Conservation (phyloP, 2,113 vertebrate species). For the Mungos mungo region DNA sequence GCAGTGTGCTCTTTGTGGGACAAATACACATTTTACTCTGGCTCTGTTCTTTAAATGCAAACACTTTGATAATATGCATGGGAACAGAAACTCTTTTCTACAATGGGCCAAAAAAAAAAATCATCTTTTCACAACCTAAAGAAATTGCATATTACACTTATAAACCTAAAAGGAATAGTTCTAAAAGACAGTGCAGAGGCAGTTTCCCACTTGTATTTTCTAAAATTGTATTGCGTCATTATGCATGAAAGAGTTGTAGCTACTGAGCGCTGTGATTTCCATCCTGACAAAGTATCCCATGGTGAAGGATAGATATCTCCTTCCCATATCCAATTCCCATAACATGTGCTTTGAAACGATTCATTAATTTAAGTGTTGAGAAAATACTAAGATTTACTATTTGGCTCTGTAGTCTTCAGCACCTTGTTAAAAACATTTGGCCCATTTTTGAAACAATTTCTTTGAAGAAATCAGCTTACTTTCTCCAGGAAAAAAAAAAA, state of each 20-base stretch:
- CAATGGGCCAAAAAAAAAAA: slow-evolving; percentile 29
- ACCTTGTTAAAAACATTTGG: slow-evolving; percentile 60
- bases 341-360: slow-evolving; percentile 15
- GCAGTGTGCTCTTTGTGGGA: background rate
- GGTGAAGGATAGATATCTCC: slow-evolving; percentile 5
- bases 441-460: slow-evolving; percentile 54
- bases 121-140: slow-evolving; percentile 46
- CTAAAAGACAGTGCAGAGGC: background rate
- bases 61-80: background rate
- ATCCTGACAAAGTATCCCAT: background rate
- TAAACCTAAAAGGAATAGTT: background rate
- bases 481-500: slow-evolving; percentile 44
- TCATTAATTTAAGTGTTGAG: background rate
- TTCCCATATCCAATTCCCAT: background rate
- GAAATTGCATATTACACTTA: background rate
- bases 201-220: slow-evolving; percentile 38
- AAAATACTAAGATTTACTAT: slow-evolving; percentile 60
- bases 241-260: background rate
- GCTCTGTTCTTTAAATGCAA: slow-evolving; percentile 41
- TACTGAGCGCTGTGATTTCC: background rate
- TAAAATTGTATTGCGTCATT: background rate
- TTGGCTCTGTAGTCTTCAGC: background rate
- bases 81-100: background rate
- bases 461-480: slow-evolving; percentile 55
- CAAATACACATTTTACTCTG: slow-evolving; percentile 66